Conservation (phyloP, 2,797 vertebrate species). For the Agapornis canus region DNA sequence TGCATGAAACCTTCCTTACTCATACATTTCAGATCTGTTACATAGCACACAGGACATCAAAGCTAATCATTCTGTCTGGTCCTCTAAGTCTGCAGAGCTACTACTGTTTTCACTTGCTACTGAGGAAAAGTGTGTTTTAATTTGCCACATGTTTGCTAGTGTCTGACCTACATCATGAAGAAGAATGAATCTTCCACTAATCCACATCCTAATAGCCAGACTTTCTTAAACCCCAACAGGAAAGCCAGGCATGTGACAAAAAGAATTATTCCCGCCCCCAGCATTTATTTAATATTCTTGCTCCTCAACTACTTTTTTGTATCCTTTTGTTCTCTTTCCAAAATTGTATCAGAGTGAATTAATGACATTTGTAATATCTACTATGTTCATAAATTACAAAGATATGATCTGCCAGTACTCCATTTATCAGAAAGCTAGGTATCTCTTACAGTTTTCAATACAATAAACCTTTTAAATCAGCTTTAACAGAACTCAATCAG, state of each 20-base stretch:
- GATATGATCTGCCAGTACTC: neutral
- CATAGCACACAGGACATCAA: conserved; percentile 30
- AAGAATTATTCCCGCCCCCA: conserved; percentile 29
- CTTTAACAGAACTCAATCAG: conserved; percentile 40
- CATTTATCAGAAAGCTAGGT: neutral
- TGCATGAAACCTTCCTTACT: conserved; percentile 66
- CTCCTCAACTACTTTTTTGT: neutral
- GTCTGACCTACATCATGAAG: conserved; percentile 61
- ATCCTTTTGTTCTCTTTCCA: neutral
- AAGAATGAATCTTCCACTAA: conserved; percentile 75
- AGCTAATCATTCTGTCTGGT: conserved; percentile 22
- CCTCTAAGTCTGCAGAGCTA: neutral
- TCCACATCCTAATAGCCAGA: conserved; percentile 78
- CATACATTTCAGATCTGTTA: conserved; percentile 49
- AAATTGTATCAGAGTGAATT: conserved; percentile 20
- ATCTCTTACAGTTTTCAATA: neutral
- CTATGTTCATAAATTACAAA: neutral
- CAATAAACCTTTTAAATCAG: conserved; percentile 57
- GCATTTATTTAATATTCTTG: conserved; percentile 4
- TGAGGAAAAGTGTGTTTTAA: conserved; percentile 25
- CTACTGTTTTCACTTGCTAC: conserved; percentile 29
- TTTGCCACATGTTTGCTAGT: conserved; percentile 37
- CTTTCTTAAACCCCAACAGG: conserved; percentile 73
- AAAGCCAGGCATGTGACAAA: conserved; percentile 77
- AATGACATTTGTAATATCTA: neutral